Conservation (phyloP, 2,797 vertebrate genomes). For the Acropternis orthonyx region DNA sequence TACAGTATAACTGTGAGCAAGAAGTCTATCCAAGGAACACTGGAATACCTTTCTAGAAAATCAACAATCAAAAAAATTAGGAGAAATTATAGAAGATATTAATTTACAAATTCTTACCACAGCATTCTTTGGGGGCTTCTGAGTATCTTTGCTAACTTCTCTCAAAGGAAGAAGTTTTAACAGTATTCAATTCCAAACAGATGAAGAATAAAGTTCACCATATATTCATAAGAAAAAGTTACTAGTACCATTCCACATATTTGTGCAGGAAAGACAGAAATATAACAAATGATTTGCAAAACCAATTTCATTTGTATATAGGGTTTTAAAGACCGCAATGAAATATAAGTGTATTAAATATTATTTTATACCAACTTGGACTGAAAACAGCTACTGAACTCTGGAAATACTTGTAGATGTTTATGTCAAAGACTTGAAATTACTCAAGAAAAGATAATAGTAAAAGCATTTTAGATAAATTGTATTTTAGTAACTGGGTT, state of each 20-base stretch:
- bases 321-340: neutral
- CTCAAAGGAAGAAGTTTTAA: neutral
- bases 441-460: accelerated
- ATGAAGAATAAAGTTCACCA: neutral
- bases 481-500: neutral
- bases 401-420: neutral
- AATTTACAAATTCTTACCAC: neutral
- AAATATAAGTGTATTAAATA: neutral
- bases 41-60: neutral
- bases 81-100: neutral
- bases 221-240: neutral
- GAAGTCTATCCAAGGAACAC: neutral
- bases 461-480: neutral
- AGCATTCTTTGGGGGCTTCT: neutral
- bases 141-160: neutral
- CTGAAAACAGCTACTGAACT: neutral
- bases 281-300: neutral
- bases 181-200: neutral
- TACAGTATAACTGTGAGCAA: neutral
- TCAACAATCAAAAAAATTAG: neutral
- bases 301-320: neutral
- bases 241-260: neutral
- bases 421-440: neutral
- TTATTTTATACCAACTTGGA: neutral
- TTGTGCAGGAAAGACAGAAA: neutral